These are phyloP conservation scores for Pristiophorus japonicus DNA, from an alignment of 2,113 vertebrate genomes.

Conservation along the genomic window DNA sequence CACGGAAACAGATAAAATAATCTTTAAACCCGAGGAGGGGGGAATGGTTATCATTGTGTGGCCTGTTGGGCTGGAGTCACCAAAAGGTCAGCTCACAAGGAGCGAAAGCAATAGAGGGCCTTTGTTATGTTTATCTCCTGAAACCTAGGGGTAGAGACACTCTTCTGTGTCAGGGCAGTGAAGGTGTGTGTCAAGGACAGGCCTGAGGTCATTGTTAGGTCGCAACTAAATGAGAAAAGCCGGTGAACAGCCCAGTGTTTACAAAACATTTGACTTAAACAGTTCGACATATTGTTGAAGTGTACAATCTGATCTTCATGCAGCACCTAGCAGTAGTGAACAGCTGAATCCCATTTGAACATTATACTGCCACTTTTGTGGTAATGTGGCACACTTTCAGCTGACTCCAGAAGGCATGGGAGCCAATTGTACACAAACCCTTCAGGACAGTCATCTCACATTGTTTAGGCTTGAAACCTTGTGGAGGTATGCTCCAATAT, in stretches of 20 bases:
- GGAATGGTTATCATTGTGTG: neutral
- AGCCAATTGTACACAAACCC: neutral
- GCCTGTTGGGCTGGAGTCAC: constrained; percentile 48
- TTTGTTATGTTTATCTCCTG: constrained; percentile 41
- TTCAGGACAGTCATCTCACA: neutral
- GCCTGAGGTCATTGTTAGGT: constrained; percentile 44
- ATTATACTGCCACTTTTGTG: neutral
- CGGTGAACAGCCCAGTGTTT: neutral
- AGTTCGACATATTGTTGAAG: neutral
- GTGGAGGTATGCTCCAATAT: neutral
- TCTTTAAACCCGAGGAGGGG: neutral
- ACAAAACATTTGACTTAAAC: neutral
- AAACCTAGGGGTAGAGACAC: neutral
- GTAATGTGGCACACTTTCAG: neutral
- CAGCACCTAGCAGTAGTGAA: neutral
- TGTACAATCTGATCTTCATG: neutral
- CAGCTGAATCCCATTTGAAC: neutral
- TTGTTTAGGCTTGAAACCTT: neutral
- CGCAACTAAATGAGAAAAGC: neutral
- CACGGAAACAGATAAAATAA: neutral
- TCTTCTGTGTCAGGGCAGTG: constrained; percentile 32
- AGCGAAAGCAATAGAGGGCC: constrained; percentile 45
- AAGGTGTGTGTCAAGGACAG: constrained; percentile 40
- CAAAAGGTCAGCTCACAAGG: constrained; percentile 41
- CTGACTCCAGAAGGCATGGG: neutral